Conservation (phyloP, 2,797 vertebrate species). For the Phyllotis vaccarum region DNA sequence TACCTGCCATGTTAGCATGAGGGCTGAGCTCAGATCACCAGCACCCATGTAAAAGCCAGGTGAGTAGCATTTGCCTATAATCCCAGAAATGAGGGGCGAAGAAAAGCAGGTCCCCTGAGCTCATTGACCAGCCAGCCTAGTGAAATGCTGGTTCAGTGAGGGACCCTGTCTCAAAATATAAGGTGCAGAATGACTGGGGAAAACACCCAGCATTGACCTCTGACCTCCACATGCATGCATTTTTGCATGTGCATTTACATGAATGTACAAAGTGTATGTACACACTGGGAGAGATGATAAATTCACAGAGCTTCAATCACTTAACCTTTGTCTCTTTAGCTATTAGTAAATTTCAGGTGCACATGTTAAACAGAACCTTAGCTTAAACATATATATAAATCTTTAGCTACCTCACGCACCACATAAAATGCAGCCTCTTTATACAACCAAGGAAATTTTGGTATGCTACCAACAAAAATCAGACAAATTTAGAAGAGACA, state of each 20-base stretch:
- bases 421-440: neutral
- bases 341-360: neutral
- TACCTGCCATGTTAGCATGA: neutral
- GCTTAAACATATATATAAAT: slow-evolving; percentile 7
- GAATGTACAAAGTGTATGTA: neutral
- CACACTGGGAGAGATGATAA: neutral
- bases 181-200: neutral
- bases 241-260: neutral
- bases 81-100: neutral
- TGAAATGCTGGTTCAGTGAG: neutral
- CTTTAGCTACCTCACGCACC: neutral
- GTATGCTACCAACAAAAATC: neutral
- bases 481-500: neutral
- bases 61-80: neutral
- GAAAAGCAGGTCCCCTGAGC: neutral
- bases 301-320: neutral
- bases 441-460: slow-evolving; percentile 10
- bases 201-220: neutral
- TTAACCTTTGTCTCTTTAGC: neutral
- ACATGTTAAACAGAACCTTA: neutral
- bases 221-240: neutral
- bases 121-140: neutral
- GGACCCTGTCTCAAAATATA: neutral
- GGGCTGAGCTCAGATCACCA: neutral
- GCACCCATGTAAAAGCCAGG: neutral